These are phyloP conservation scores for Oryzias celebensis DNA, from an alignment of 2,113 vertebrate genomes.

Conservation along the genomic window DNA sequence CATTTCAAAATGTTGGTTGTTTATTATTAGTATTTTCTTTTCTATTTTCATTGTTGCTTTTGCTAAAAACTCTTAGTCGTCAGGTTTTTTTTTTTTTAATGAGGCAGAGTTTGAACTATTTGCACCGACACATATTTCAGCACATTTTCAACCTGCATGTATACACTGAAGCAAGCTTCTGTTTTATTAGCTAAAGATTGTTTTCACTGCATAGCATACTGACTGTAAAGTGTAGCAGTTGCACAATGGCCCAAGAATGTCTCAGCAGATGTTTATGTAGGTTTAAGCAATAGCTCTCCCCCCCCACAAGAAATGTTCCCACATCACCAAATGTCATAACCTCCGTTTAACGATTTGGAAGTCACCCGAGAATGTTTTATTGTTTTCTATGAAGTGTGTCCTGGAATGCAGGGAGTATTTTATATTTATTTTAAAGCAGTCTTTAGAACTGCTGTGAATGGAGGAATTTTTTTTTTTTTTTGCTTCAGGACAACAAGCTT, in stretches of 20 bases:
- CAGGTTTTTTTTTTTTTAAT: no score
- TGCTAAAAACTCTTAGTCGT: no score
- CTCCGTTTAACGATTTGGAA: slow-evolving; percentile 56
- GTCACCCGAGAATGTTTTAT: slow-evolving; percentile 43
- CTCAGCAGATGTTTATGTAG: slow-evolving; percentile 8
- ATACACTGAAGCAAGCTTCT: background rate
- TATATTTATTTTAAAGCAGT: slow-evolving; percentile 23
- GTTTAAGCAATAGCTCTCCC: slow-evolving; percentile 4
- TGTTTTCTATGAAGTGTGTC: slow-evolving; percentile 29
- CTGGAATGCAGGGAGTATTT: slow-evolving; percentile 36
- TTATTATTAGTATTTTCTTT: no score
- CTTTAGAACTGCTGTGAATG: background rate
- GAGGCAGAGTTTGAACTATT: no score
- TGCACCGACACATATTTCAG: no score
- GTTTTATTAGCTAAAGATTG: background rate
- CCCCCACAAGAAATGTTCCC: slow-evolving; percentile 23
- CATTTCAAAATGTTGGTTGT: no score
- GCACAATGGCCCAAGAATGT: background rate
- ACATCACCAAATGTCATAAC: slow-evolving; percentile 35
- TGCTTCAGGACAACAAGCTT: no score
- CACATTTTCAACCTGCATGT: background rate
- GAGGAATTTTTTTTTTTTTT: no score
- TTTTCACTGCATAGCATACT: background rate
- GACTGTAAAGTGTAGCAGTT: slow-evolving; percentile 2
- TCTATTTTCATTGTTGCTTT: no score